Conservation (phyloP, 2,888 invertebrate species). For the Apamea monoglypha region DNA sequence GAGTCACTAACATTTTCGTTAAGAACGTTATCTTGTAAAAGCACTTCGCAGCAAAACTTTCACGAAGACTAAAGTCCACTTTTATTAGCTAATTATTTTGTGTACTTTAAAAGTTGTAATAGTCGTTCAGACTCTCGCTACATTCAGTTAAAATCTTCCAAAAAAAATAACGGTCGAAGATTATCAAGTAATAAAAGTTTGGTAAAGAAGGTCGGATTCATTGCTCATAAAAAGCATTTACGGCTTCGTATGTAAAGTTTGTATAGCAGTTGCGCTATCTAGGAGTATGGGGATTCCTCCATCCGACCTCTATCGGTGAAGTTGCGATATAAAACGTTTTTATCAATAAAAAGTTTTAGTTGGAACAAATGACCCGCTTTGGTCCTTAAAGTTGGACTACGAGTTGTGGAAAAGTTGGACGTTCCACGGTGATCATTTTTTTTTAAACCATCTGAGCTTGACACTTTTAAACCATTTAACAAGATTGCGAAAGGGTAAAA, state of each 20-base stretch:
- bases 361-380: slow-evolving; percentile 42
- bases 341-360: slow-evolving; percentile 54
- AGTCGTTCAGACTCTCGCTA: slow-evolving; percentile 22
- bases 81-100: slow-evolving; percentile 56
- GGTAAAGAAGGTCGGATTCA: slow-evolving; percentile 60
- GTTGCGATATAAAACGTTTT: slow-evolving; percentile 49
- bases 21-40: slow-evolving; percentile 48
- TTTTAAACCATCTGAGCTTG: slow-evolving; percentile 20
- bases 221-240: slow-evolving; percentile 68
- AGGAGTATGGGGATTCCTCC: slow-evolving; percentile 32
- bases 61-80: slow-evolving; percentile 17
- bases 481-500: neutral
- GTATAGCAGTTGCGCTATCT: slow-evolving; percentile 44
- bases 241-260: slow-evolving; percentile 60
- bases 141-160: slow-evolving; percentile 28
- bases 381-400: slow-evolving; percentile 26
- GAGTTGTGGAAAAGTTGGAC: slow-evolving; percentile 32
- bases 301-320: slow-evolving; percentile 36
- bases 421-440: slow-evolving; percentile 24
- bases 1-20: slow-evolving; percentile 21
- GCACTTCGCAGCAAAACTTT: slow-evolving; percentile 28
- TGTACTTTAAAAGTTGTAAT: slow-evolving; percentile 58
- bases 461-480: slow-evolving; percentile 21
- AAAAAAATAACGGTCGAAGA: slow-evolving; percentile 38
- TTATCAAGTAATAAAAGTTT: slow-evolving; percentile 62